Evolutionary conservation across 2,888 invertebrate genomes (phyloP).

Genomic region (Xanthorhoe designata): DNA sequence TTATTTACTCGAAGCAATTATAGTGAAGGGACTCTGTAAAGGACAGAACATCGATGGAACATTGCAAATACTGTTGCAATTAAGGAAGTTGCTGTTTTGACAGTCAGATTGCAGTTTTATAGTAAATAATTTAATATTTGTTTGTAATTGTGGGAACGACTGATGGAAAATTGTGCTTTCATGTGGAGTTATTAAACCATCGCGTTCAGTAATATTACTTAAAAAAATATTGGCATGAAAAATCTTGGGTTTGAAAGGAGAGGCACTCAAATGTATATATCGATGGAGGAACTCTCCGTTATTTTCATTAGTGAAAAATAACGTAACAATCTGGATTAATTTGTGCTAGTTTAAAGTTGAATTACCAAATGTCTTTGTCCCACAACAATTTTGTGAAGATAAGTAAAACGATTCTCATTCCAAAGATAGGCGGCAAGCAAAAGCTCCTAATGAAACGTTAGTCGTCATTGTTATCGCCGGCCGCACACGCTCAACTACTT

Average conservation of each 20-base stretch:
- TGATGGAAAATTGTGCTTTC: too few species aligned
- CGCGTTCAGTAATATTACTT: too few species aligned
- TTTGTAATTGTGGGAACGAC: too few species aligned
- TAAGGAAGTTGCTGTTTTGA: background rate
- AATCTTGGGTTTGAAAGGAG: too few species aligned
- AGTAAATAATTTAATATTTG: background rate
- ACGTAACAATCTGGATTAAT: too few species aligned
- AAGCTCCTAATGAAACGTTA: constrained; percentile 41
- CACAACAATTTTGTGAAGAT: background rate
- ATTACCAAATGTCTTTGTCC: background rate
- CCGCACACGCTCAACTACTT: constrained; percentile 49
- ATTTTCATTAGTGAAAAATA: too few species aligned
- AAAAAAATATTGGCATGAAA: too few species aligned
- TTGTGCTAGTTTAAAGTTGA: too few species aligned
- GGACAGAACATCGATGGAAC: background rate
- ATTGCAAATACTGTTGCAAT: background rate
- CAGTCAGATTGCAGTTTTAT: background rate
- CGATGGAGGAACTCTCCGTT: too few species aligned
- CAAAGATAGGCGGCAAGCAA: constrained; percentile 21
- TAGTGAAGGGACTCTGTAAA: background rate
- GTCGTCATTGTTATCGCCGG: constrained; percentile 45
- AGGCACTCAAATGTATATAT: too few species aligned
- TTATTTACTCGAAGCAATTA: constrained; percentile 7
- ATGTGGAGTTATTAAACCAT: too few species aligned
- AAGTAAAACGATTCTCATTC: constrained; percentile 12